Percentiles rank a stretch among this genome's conserved stretches.
Evolutionary conservation across 2,797 vertebrate species (phyloP).

Genomic region (Oophaga sylvatica): DNA sequence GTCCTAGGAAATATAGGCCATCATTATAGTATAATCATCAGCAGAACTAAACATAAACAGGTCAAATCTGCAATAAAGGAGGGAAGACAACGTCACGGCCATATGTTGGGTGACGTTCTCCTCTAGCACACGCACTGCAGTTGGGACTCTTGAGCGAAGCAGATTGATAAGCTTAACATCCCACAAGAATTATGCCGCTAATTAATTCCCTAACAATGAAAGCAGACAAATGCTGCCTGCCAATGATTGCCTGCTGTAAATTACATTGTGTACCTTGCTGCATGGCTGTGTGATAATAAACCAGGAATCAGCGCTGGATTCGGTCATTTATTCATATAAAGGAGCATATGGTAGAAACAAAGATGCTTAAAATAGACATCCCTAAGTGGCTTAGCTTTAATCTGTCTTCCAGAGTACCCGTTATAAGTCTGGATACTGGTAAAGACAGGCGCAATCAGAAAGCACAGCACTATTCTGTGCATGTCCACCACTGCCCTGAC

Average conservation of each 20-base stretch:
- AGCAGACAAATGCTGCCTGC: slow-evolving; percentile 11
- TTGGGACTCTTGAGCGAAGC: not conserved
- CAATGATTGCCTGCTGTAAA: not conserved
- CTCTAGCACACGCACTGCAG: not conserved
- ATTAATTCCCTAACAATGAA: slow-evolving; percentile 15
- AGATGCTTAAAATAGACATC: slow-evolving; percentile 33
- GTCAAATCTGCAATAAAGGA: not conserved
- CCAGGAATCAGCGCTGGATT: slow-evolving; percentile 15
- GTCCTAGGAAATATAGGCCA: not conserved
- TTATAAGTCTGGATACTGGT: not conserved
- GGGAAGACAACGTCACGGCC: not conserved
- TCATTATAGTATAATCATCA: not conserved
- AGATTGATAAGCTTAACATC: slow-evolving; percentile 12
- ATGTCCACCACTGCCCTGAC: not conserved
- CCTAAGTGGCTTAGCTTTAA: slow-evolving; percentile 49
- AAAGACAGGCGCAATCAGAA: not conserved
- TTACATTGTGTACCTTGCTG: not conserved
- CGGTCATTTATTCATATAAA: slow-evolving; percentile 12
- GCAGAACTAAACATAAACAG: not conserved
- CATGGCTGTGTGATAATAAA: not conserved
- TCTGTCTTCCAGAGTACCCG: slow-evolving; percentile 22
- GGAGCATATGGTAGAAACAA: slow-evolving; percentile 29
- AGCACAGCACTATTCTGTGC: not conserved
- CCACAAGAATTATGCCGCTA: not conserved
- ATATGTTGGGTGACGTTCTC: not conserved